phyloP scores from a whole-genome alignment of 2,113 vertebrate species.

The Festucalex cinctus region DNA sequence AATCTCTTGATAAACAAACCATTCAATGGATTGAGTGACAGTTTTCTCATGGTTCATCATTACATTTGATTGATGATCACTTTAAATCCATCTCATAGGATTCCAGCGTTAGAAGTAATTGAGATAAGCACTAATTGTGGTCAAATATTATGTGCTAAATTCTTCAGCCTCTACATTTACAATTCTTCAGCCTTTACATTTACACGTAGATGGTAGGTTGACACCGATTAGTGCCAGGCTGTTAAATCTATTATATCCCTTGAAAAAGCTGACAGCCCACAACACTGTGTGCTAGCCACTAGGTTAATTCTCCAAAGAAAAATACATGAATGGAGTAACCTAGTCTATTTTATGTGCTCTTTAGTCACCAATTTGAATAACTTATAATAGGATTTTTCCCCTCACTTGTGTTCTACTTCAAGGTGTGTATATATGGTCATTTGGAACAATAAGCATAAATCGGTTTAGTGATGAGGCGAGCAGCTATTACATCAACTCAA shows the following conservation, averaged over 20 bases:
- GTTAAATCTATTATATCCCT: slow-evolving; percentile 51
- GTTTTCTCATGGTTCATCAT: slow-evolving; percentile 43
- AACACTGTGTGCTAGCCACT: slow-evolving; percentile 19
- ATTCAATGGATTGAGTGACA: slow-evolving; percentile 33
- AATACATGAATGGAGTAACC: background rate
- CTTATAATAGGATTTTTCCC: too few species aligned
- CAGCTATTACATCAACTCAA: background rate
- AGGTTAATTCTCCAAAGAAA: slow-evolving; percentile 19
- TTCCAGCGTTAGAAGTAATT: slow-evolving; percentile 35
- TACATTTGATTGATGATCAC: slow-evolving; percentile 52
- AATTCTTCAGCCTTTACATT: slow-evolving; percentile 50
- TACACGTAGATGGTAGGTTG: slow-evolving; percentile 41
- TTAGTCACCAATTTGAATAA: background rate
- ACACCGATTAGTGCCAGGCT: slow-evolving; percentile 44
- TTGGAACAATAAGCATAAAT: background rate
- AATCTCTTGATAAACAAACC: slow-evolving; percentile 45
- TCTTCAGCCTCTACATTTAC: slow-evolving; percentile 49
- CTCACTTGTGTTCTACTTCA: background rate
- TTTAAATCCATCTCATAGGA: slow-evolving; percentile 54
- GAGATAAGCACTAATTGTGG: slow-evolving; percentile 65
- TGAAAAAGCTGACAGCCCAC: slow-evolving; percentile 50
- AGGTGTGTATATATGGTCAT: too few species aligned
- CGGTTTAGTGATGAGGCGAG: background rate
- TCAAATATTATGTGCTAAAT: slow-evolving; percentile 51
- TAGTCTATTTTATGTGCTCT: background rate